Evolutionary conservation across 1,140 invertebrate genomes (phyloP), one percentile per base, ranked within the genome.

Genomic region (Manduca sexta): DNA sequence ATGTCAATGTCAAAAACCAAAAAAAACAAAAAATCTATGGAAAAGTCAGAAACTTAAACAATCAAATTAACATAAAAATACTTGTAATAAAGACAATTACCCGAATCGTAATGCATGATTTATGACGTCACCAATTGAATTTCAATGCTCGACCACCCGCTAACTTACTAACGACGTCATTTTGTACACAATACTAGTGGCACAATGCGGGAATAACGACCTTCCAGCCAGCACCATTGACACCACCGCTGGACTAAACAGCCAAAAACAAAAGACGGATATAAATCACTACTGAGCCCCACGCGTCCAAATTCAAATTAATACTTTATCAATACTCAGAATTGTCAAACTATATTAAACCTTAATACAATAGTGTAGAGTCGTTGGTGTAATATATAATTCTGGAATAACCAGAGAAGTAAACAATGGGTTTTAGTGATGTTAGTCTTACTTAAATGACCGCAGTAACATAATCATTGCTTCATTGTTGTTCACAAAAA

Each of bases 151-250:
- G 81, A 76, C 81, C 81, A 84, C 81, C 81, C 81, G 81, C 62
- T 56, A 64, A 71, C 66, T 64, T 78, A 74, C 81, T 84, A 84
- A 84, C 78, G 81, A 84, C 67, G 74, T 81, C 74, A 65, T 84
- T 64, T 66, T 62, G 64, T 48, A 71, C 69, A 82, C 78, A 81
- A 84, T 81, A 74, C 73, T 61, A 61, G 60, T 64, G 57, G 67
- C 61, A 81, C 78, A 81, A 81, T 84, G 70, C 75, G 74, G 77
- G 73, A 80, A 70, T 80, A 81, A 84, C 74, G 77, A 82, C 74
- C 69, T 70, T 74, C 74, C 60, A 73, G 74, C 69, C 60, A 55
- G 60, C 52, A 56, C 69, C 66, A 81, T 82, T 79, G 81, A 81
- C 77, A 77, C 69, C n/a, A 59, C 62, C 63, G 56, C 64, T 72